Conservation (phyloP, 2,888 invertebrate species). For the Nomada goodeniana region DNA sequence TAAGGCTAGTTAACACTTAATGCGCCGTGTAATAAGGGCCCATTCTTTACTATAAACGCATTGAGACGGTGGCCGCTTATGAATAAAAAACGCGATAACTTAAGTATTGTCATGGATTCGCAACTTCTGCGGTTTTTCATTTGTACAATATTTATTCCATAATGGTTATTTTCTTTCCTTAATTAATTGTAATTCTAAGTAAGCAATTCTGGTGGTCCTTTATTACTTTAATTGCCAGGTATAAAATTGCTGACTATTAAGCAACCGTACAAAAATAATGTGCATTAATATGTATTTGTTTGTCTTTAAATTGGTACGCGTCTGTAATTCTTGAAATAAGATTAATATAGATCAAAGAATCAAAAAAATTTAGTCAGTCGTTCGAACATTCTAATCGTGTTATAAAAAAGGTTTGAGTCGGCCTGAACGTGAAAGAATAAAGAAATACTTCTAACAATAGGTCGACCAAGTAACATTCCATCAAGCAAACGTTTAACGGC, state of each 20-base stretch:
- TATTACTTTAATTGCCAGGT: no score
- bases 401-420: no score
- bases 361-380: background rate
- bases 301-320: no score
- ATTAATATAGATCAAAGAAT: background rate
- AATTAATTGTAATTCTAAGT: no score
- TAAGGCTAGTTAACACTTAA: slow-evolving; percentile 56
- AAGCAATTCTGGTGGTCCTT: no score
- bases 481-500: background rate
- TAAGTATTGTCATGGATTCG: background rate
- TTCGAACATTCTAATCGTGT: background rate
- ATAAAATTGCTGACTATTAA: no score
- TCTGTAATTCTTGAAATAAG: background rate
- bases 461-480: background rate
- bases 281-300: no score
- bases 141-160: background rate
- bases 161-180: no score
- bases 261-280: no score
- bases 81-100: slow-evolving; percentile 16
- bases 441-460: background rate
- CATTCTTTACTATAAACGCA: slow-evolving; percentile 51
- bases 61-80: slow-evolving; percentile 29
- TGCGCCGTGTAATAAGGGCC: slow-evolving; percentile 39
- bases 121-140: background rate
- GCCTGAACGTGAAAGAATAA: no score